Conservation (phyloP, 2,888 invertebrate genomes). For the Bimastos eiseni region DNA sequence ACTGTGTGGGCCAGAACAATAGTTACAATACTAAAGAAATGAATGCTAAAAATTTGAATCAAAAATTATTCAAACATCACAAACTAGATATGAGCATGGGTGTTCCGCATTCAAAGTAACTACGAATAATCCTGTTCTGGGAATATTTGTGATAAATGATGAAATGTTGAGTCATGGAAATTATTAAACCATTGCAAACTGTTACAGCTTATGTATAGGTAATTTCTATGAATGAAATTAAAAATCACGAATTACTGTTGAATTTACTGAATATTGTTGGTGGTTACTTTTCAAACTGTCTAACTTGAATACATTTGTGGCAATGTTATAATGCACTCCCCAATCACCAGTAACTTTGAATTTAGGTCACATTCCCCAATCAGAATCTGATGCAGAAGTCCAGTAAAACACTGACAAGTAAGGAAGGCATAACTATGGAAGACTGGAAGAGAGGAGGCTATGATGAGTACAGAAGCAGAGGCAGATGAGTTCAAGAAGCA, state of each 20-base stretch:
- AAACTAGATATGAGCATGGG: too few species aligned
- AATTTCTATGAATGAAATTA: neutral
- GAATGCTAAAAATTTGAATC: too few species aligned
- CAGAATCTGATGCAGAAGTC: neutral
- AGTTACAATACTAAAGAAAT: too few species aligned
- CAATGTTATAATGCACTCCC: too few species aligned
- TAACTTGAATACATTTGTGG: neutral
- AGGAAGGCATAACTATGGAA: neutral
- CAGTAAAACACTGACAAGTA: neutral
- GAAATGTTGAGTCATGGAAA: neutral
- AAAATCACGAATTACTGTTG: neutral
- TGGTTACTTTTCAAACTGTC: neutral
- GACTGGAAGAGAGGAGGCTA: neutral
- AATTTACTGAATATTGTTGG: neutral
- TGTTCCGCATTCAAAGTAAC: neutral
- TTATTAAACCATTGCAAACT: constrained; percentile 14
- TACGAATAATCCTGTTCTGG: neutral
- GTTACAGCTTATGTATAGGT: neutral
- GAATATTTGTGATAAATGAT: neutral
- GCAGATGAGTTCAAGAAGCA: neutral
- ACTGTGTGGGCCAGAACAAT: neutral
- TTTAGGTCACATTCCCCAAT: neutral
- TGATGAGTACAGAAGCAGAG: neutral
- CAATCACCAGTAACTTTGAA: neutral
- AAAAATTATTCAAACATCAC: too few species aligned